Conservation (phyloP, 2,113 vertebrate genomes). For the Pao palembangensis region DNA sequence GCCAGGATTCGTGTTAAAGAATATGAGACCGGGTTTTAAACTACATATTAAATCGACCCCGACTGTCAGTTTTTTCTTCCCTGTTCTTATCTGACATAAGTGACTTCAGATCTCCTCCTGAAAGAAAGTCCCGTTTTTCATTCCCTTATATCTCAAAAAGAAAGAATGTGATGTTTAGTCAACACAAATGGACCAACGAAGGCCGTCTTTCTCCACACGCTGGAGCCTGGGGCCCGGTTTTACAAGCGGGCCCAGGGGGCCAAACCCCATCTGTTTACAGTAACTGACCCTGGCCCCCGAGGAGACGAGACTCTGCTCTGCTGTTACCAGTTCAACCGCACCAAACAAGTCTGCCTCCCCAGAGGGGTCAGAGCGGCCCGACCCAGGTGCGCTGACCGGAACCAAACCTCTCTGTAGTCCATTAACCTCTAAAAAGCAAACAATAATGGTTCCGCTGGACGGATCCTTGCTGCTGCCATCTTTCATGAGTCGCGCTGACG, state of each 20-base stretch:
- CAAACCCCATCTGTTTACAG: neutral
- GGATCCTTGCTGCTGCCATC: too few species aligned
- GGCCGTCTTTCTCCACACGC: neutral
- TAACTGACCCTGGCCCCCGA: neutral
- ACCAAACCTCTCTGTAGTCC: too few species aligned
- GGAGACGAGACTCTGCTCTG: too few species aligned
- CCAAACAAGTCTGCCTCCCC: neutral
- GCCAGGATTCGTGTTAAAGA: neutral
- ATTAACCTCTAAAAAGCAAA: too few species aligned
- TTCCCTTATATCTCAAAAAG: neutral
- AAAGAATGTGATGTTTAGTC: neutral
- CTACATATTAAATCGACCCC: neutral
- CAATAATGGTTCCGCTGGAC: too few species aligned
- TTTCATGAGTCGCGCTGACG: too few species aligned
- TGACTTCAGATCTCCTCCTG: neutral
- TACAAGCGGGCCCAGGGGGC: too few species aligned
- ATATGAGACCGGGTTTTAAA: neutral
- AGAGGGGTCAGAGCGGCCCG: too few species aligned
- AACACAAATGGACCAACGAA: neutral
- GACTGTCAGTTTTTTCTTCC: neutral
- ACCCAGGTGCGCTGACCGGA: too few species aligned
- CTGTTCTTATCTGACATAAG: neutral
- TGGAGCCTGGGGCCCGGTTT: neutral
- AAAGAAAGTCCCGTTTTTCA: neutral
- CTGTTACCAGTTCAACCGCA: neutral